Conservation (phyloP, 2,113 vertebrate genomes). For the Zosterops japonicus region DNA sequence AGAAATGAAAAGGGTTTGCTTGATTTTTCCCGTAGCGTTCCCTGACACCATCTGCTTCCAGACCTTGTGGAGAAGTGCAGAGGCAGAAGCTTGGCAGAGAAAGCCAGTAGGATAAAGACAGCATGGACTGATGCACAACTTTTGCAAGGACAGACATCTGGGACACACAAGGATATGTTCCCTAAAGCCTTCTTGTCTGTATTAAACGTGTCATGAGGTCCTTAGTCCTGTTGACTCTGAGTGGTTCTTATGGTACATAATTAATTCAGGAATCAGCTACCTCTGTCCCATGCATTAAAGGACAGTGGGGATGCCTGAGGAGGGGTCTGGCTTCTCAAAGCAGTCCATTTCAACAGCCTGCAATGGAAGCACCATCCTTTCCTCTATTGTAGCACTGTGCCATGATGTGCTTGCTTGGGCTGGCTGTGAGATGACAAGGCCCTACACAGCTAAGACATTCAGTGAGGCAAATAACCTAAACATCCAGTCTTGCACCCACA, state of each 20-base stretch:
- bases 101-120: not conserved
- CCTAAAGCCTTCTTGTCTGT: not conserved
- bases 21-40: not conserved
- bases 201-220: not conserved
- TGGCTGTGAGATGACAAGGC: not conserved
- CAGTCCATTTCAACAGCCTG: not conserved
- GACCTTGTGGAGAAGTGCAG: not conserved
- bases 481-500: fast-evolving
- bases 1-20: not conserved
- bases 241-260: not conserved
- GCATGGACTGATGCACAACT: not conserved
- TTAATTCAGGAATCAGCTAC: not conserved
- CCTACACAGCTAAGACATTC: not conserved
- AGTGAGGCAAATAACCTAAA: not conserved
- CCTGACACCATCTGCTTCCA: not conserved
- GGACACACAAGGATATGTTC: not conserved
- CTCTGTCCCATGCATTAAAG: not conserved
- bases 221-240: not conserved
- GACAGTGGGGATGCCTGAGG: not conserved
- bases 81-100: not conserved
- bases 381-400: not conserved
- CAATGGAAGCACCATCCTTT: not conserved
- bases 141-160: not conserved
- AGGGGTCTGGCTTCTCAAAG: not conserved
- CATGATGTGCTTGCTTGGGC: not conserved